A percentile compares a stretch with the other conserved stretches of the same genome.
Evolutionary conservation across 1,140 invertebrate species (phyloP).

Genomic region (Pectinophora gossypiella): DNA sequence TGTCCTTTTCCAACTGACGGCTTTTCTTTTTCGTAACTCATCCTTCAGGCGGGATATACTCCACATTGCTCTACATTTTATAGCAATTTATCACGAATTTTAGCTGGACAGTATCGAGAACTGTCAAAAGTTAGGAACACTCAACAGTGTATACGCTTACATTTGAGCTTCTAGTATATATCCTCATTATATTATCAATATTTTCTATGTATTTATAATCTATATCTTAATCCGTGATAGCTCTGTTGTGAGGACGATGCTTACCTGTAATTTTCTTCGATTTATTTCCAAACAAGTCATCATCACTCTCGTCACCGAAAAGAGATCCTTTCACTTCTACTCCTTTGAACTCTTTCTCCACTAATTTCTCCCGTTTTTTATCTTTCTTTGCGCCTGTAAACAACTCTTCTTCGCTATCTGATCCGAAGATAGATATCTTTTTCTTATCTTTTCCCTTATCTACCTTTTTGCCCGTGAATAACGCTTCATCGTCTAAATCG

Average conservation of each 20-base stretch:
- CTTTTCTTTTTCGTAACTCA: too few species aligned
- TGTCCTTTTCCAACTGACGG: too few species aligned
- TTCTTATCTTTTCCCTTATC: constrained; percentile 13
- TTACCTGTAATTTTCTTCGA: constrained; percentile 20
- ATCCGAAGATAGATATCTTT: constrained; percentile 22
- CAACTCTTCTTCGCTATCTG: constrained; percentile 37
- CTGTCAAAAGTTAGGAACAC: too few species aligned
- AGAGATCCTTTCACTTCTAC: constrained; percentile 33
- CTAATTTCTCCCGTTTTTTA: constrained; percentile 11
- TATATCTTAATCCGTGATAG: constrained; percentile 8
- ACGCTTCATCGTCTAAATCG: constrained; percentile 42
- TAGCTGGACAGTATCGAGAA: too few species aligned
- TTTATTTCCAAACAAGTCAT: constrained; percentile 46
- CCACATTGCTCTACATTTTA: too few species aligned
- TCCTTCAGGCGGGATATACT: too few species aligned
- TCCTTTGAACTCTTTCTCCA: constrained; percentile 11
- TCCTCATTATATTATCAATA: too few species aligned
- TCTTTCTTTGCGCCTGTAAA: constrained; percentile 21
- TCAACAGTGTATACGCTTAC: too few species aligned
- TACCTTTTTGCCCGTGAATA: constrained; percentile 31
- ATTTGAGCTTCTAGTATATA: too few species aligned
- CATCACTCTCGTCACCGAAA: constrained; percentile 51
- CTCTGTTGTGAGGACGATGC: too few species aligned
- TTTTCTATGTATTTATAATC: constrained; percentile 7
- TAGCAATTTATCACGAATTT: too few species aligned